Evolutionary conservation across 2,888 invertebrate genomes (phyloP).

Genomic region (Notodonta dromedarius): DNA sequence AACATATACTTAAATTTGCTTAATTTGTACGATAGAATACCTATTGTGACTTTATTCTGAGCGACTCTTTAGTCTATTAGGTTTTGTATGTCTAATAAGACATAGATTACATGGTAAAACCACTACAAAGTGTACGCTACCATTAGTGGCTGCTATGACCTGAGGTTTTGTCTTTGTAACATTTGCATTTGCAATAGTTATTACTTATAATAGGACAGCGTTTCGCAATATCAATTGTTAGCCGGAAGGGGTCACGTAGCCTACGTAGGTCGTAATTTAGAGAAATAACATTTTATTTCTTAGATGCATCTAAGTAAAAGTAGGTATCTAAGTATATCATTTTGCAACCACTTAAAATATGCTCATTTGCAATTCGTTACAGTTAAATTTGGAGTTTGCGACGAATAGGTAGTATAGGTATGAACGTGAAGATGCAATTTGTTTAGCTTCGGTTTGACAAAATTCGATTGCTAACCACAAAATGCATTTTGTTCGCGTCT

Average conservation of each 20-base stretch:
- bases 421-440: background rate
- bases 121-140: background rate
- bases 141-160: conserved; percentile 21
- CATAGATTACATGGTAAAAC: background rate
- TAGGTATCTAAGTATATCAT: too few relatives aligned
- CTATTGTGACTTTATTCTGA: too few relatives aligned
- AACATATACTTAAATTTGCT: too few relatives aligned
- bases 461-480: background rate
- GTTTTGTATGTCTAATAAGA: conserved; percentile 8
- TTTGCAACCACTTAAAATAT: background rate
- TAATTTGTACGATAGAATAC: too few relatives aligned
- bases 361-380: background rate
- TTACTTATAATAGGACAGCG: conserved; percentile 16
- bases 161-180: conserved; percentile 19
- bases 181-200: conserved; percentile 14
- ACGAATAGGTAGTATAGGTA: background rate
- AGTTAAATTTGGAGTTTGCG: background rate
- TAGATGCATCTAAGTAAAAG: too few relatives aligned
- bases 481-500: background rate
- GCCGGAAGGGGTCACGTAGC: background rate
- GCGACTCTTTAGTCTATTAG: background rate
- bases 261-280: too few relatives aligned
- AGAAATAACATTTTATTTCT: too few relatives aligned
- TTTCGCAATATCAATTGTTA: background rate
- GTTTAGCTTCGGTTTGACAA: conserved; percentile 1